Evolutionary conservation across 2,888 invertebrate genomes (phyloP).

Genomic region (Mythimna pallens): DNA sequence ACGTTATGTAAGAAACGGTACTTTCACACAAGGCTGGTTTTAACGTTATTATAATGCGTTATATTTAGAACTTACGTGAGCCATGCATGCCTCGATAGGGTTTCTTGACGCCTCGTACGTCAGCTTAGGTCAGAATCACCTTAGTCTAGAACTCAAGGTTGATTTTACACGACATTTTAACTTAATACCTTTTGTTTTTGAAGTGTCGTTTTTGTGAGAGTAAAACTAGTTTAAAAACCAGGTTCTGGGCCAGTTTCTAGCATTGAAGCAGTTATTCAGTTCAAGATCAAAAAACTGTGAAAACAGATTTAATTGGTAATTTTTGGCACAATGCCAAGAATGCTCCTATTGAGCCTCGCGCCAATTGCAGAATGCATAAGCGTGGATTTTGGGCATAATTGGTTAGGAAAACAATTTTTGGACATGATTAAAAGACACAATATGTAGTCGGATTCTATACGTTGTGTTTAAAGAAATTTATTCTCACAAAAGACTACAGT

Average conservation of each 20-base stretch:
- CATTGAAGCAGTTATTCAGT: slow-evolving; percentile 2
- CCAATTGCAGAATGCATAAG: background rate
- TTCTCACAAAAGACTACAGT: too few relatives aligned
- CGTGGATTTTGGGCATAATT: background rate
- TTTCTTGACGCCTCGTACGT: slow-evolving; percentile 55
- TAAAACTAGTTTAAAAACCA: slow-evolving; percentile 2
- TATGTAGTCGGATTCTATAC: too few relatives aligned
- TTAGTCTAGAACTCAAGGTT: slow-evolving; percentile 43
- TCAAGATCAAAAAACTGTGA: background rate
- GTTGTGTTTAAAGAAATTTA: too few relatives aligned
- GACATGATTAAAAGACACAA: too few relatives aligned
- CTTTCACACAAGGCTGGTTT: slow-evolving; percentile 32
- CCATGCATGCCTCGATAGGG: slow-evolving; percentile 51
- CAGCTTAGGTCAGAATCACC: slow-evolving; percentile 8
- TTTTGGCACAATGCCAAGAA: background rate
- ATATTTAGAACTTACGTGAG: slow-evolving; percentile 48
- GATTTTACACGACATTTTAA: slow-evolving; percentile 16
- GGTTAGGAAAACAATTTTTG: background rate
- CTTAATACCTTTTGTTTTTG: slow-evolving; percentile 6
- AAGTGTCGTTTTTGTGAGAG: slow-evolving; percentile 11
- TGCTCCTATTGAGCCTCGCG: background rate
- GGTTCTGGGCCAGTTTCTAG: background rate
- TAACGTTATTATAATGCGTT: slow-evolving; percentile 14
- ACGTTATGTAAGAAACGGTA: slow-evolving; percentile 18
- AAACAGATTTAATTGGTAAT: too few relatives aligned